Conservation (phyloP, 2,797 vertebrate species). For the Chaetophractus vellerosus region DNA sequence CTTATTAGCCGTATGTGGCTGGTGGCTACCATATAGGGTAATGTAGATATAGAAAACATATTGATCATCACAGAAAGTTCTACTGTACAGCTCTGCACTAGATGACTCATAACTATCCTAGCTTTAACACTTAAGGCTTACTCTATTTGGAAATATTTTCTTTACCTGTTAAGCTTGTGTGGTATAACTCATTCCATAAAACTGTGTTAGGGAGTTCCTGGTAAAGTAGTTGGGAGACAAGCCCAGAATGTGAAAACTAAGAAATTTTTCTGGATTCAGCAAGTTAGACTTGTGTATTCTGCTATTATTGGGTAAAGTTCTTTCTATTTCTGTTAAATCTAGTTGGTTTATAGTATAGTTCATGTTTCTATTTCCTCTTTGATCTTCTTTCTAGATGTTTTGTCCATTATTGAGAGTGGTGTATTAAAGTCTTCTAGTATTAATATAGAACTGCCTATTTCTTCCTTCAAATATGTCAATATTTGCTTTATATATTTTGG, state of each 20-base stretch:
- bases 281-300: neutral
- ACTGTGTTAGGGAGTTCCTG: neutral
- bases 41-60: neutral
- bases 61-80: neutral
- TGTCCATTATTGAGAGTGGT: too few species aligned
- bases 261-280: neutral
- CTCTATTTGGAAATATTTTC: neutral
- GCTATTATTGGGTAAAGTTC: too few species aligned
- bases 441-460: too few species aligned
- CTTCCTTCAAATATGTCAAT: too few species aligned
- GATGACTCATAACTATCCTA: neutral
- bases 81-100: neutral
- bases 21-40: neutral
- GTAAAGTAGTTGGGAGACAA: neutral
- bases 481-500: too few species aligned
- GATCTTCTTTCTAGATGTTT: too few species aligned
- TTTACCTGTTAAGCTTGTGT: neutral
- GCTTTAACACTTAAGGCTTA: neutral
- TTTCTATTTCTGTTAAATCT: too few species aligned
- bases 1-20: neutral
- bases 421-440: too few species aligned
- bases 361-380: too few species aligned
- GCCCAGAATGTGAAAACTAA: neutral
- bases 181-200: neutral
- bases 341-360: too few species aligned